Conservation (phyloP, 2,797 vertebrate genomes). For the Anisognathus igniventris region DNA sequence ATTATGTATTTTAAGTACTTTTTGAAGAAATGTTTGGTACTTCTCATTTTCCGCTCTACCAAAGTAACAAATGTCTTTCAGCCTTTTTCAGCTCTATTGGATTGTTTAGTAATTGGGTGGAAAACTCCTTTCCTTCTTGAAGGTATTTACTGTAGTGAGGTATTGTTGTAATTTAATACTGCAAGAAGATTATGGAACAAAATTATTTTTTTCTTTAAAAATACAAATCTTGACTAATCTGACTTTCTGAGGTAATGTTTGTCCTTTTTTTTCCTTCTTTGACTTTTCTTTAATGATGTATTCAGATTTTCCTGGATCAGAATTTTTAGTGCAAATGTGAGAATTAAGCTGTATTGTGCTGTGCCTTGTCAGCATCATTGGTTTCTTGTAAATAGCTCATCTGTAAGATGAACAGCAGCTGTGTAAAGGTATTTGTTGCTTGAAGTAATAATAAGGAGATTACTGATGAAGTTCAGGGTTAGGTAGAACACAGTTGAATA, state of each 20-base stretch:
- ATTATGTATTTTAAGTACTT: background rate
- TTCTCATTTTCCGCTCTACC: background rate
- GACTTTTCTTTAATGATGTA: background rate
- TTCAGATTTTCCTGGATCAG: background rate
- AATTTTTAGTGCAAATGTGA: background rate
- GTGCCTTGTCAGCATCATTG: background rate
- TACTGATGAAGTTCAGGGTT: background rate
- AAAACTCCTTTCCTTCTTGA: background rate
- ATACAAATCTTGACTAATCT: background rate
- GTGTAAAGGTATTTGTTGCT: background rate
- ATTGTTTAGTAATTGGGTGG: background rate
- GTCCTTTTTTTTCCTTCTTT: background rate
- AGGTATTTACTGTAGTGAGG: background rate
- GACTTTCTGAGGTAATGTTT: background rate
- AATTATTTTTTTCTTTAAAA: background rate
- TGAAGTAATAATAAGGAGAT: background rate
- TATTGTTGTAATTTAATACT: background rate
- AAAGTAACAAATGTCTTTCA: background rate
- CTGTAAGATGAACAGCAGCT: background rate
- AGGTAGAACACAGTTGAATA: background rate
- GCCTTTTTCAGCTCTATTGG: background rate
- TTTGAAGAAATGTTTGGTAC: background rate
- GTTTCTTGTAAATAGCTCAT: background rate
- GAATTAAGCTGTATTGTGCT: background rate
- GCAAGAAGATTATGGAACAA: background rate